Percentiles rank a stretch among this genome's conserved stretches.
Conservation (phyloP, 2,888 invertebrate genomes). For the Galeruca laticollis region DNA sequence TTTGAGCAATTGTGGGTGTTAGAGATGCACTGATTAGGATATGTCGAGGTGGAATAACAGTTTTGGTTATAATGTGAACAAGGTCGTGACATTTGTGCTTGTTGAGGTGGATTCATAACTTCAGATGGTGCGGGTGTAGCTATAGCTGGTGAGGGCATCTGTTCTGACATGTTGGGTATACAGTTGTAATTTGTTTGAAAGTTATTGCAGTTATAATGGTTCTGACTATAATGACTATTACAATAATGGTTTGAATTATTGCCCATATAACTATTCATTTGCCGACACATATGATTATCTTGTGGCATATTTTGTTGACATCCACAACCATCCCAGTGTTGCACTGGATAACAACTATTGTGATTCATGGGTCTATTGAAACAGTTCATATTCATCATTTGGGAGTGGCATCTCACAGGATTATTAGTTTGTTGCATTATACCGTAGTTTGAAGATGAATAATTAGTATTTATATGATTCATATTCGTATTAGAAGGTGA, state of each 20-base stretch:
- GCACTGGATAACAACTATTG: constrained; percentile 54
- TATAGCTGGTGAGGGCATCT: constrained; percentile 62
- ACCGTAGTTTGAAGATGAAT: constrained; percentile 50
- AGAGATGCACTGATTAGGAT: constrained; percentile 45
- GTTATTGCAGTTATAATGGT: constrained; percentile 55
- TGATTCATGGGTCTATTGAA: constrained; percentile 55
- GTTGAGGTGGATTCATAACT: constrained; percentile 59
- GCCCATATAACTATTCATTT: constrained; percentile 51
- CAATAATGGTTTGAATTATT: constrained; percentile 51
- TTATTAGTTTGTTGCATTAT: constrained; percentile 54
- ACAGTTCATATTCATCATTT: constrained; percentile 54
- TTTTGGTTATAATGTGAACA: constrained; percentile 56
- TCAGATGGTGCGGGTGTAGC: constrained; percentile 62
- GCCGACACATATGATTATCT: constrained; percentile 54
- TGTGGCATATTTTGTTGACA: constrained; percentile 46
- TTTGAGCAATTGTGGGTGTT: constrained; percentile 56
- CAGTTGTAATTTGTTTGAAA: constrained; percentile 54
- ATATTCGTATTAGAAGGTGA: constrained; percentile 57
- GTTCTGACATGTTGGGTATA: constrained; percentile 54
- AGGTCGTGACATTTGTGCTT: constrained; percentile 62
- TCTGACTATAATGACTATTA: constrained; percentile 56
- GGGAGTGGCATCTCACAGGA: constrained; percentile 58
- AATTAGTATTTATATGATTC: constrained; percentile 51
- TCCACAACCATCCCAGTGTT: constrained; percentile 57
- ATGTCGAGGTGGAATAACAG: constrained; percentile 48